These are phyloP conservation scores for Ameiurus melas DNA, from an alignment of 2,113 vertebrate genomes.

Conservation along the genomic window DNA sequence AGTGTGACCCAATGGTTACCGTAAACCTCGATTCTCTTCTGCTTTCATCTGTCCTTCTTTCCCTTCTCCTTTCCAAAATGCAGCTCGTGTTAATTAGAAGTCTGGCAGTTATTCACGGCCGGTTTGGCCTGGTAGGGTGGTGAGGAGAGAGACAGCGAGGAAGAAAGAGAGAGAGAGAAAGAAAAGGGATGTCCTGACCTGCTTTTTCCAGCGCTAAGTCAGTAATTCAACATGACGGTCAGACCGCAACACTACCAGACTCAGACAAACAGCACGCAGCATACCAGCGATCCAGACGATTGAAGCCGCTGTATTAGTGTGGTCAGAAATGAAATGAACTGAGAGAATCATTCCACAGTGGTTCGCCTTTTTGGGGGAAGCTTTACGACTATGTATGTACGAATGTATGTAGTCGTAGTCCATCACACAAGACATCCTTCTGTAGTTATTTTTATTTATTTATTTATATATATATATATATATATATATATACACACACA, in stretches of 20 bases:
- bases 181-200: not conserved
- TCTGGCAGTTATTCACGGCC: conserved; percentile 43
- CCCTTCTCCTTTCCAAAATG: conserved; percentile 3
- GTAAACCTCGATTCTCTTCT: not conserved
- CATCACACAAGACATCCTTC: not conserved
- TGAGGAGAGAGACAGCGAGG: not conserved
- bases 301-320: not conserved
- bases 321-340: conserved; percentile 5
- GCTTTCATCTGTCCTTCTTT: conserved; percentile 12
- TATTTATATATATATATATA: too few relatives aligned
- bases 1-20: not conserved
- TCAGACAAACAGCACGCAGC: not conserved
- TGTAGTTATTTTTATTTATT: not conserved
- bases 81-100: conserved; percentile 41
- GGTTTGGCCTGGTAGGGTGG: conserved; percentile 22
- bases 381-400: not conserved
- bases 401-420: not conserved
- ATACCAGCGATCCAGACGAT: not conserved
- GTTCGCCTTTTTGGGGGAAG: not conserved
- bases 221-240: conserved; percentile 24
- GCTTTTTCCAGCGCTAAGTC: conserved; percentile 16
- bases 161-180: not conserved
- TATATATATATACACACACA: too few relatives aligned
- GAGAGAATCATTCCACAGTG: conserved; percentile 5
- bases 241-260: conserved; percentile 18